phyloP scores from a whole-genome alignment of 2,113 vertebrate species.

The Polypterus bichir region DNA sequence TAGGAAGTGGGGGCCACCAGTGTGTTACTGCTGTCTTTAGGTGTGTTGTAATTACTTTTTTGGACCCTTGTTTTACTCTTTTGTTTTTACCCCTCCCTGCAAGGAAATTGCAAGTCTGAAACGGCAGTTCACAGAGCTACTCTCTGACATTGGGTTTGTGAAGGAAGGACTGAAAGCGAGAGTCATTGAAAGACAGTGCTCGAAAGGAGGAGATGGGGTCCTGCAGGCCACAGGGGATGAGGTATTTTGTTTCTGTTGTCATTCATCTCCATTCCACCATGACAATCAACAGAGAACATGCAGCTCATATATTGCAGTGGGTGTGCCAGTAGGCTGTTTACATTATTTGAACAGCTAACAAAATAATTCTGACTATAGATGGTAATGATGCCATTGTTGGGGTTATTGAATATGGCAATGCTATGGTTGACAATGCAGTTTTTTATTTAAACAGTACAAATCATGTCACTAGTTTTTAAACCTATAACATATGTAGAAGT shows the following conservation, averaged over 20 bases:
- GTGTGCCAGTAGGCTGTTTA: neutral
- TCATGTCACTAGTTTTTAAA: too few relatives aligned
- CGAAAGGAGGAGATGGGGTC: constrained; percentile 67
- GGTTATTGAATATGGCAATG: too few relatives aligned
- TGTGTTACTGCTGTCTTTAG: too few relatives aligned
- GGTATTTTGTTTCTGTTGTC: constrained; percentile 36
- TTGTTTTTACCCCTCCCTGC: constrained; percentile 7
- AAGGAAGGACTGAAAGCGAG: constrained; percentile 79
- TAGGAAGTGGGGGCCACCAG: too few relatives aligned
- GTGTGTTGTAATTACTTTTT: too few relatives aligned
- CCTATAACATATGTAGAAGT: too few relatives aligned
- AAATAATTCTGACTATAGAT: too few relatives aligned
- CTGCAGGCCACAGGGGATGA: constrained; percentile 80
- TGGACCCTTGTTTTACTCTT: too few relatives aligned
- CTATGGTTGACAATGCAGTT: too few relatives aligned
- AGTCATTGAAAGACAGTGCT: constrained; percentile 70
- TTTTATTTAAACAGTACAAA: too few relatives aligned
- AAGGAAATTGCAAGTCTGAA: constrained; percentile 92
- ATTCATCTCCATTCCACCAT: too few relatives aligned
- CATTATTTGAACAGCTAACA: neutral
- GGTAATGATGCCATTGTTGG: too few relatives aligned
- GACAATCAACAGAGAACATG: neutral
- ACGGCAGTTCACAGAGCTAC: constrained; percentile 85
- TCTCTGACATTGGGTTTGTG: constrained; percentile 93
- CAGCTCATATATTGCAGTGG: neutral